Percentiles rank a stretch among this genome's conserved stretches.
phyloP scores from a whole-genome alignment of 2,888 invertebrate species.

The Alviniconcha strummeri region DNA sequence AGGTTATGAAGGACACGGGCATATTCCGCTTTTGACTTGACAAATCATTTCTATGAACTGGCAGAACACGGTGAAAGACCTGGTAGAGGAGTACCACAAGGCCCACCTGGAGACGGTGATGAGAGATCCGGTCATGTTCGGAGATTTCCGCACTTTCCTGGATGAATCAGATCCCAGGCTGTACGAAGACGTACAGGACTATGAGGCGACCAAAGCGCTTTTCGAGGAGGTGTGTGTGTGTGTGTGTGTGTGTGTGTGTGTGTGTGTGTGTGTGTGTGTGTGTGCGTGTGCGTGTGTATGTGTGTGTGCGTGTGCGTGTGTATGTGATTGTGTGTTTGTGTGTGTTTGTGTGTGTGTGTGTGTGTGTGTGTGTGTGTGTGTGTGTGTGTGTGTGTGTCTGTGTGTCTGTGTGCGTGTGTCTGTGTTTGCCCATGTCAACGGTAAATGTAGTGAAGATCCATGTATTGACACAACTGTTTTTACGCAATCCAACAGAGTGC shows the following conservation, averaged over 20 bases:
- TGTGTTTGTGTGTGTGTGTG: constrained; percentile 21
- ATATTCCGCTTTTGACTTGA: too few relatives aligned
- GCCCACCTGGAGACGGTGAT: constrained; percentile 80
- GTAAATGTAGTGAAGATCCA: too few relatives aligned
- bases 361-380: constrained; percentile 17
- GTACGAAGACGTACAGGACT: constrained; percentile 92
- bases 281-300: not conserved
- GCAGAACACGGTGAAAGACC: constrained; percentile 19
- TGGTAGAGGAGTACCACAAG: constrained; percentile 74
- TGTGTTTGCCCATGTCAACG: not conserved
- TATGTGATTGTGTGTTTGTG: not conserved
- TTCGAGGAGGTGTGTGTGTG: constrained; percentile 83
- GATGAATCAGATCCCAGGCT: constrained; percentile 85
- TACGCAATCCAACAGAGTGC: too few relatives aligned
- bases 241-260: not conserved
- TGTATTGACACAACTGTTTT: too few relatives aligned
- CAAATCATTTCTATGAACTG: not conserved
- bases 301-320: not conserved
- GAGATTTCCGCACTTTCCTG: constrained; percentile 89
- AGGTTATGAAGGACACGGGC: too few relatives aligned
- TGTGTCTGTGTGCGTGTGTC: not conserved
- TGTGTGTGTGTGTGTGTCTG: not conserved
- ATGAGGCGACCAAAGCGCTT: constrained; percentile 87
- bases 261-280: constrained; percentile 19
- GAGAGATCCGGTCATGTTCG: constrained; percentile 88